These are phyloP conservation scores for Chouioia cunea DNA, from an alignment of 2,888 invertebrate genomes.

Conservation along the genomic window DNA sequence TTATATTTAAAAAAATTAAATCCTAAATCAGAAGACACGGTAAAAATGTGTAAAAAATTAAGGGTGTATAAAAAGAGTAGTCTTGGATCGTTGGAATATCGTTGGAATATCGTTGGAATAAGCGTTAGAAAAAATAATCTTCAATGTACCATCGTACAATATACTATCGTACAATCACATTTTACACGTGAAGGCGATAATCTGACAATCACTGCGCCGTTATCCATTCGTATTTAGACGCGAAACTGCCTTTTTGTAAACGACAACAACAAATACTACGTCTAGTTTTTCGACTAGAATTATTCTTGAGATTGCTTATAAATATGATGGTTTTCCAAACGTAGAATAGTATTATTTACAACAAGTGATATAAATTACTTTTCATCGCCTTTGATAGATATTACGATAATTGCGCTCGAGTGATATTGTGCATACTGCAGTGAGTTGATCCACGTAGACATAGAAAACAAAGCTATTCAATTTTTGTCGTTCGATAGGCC, in stretches of 20 bases:
- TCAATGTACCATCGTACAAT: constrained; percentile 26
- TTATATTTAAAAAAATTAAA: too few relatives aligned
- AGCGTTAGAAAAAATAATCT: constrained; percentile 38
- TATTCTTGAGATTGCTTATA: constrained; percentile 12
- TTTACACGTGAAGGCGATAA: constrained; percentile 15
- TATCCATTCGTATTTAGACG: constrained; percentile 4
- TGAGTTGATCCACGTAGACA: too few relatives aligned
- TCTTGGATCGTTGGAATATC: constrained; percentile 4
- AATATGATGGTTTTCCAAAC: constrained; percentile 7
- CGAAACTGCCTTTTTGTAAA: constrained; percentile 11
- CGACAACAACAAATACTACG: constrained; percentile 7
- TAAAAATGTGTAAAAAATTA: background rate
- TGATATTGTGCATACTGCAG: constrained; percentile 15
- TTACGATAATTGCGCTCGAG: constrained; percentile 1
- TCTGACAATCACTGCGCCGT: constrained; percentile 5
- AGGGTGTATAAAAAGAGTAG: constrained; percentile 35
- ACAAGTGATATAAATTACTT: background rate
- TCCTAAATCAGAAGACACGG: background rate
- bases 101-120: too few relatives aligned
- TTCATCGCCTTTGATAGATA: constrained; percentile 2
- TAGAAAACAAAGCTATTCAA: constrained; percentile 26
- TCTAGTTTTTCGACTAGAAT: constrained; percentile 26
- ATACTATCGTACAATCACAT: constrained; percentile 32
- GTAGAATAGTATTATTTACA: constrained; percentile 30
- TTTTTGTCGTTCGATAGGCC: constrained; percentile 53